Evolutionary conservation across 2,797 vertebrate genomes (phyloP).

Genomic region (Varecia variegata): DNA sequence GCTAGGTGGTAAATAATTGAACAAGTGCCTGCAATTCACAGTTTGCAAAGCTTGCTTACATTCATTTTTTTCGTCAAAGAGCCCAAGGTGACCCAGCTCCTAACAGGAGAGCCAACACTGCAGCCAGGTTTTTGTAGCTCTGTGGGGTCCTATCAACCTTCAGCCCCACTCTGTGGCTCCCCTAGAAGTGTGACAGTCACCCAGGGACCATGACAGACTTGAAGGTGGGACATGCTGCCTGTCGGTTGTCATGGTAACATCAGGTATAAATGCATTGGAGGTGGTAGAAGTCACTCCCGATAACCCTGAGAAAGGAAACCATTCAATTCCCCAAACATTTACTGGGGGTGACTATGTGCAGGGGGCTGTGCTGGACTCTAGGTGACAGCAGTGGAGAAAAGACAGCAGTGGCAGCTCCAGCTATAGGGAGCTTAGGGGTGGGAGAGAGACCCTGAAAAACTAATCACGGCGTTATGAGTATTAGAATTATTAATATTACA

Average conservation of each 20-base stretch:
- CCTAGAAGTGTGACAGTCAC: neutral
- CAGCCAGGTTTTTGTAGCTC: neutral
- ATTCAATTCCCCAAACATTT: neutral
- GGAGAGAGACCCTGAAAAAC: neutral
- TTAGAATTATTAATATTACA: neutral
- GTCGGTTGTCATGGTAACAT: neutral
- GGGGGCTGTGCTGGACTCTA: neutral
- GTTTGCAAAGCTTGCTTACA: neutral
- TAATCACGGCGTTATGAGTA: neutral
- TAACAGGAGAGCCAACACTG: neutral
- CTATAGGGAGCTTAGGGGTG: neutral
- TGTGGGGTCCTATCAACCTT: neutral
- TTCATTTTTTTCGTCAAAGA: neutral
- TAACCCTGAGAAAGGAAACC: neutral
- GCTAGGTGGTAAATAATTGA: neutral
- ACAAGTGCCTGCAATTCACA: neutral
- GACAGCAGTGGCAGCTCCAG: neutral
- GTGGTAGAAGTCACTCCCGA: neutral
- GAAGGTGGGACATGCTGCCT: neutral
- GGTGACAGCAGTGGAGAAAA: neutral
- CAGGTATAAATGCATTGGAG: neutral
- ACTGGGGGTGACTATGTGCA: neutral
- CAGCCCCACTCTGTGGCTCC: neutral
- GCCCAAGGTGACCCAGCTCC: neutral
- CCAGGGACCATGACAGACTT: neutral